Percentiles rank a stretch among this genome's conserved stretches.
These are phyloP conservation scores for Lepas anatifera DNA, from an alignment of 2,888 invertebrate genomes.

Conservation along the genomic window DNA sequence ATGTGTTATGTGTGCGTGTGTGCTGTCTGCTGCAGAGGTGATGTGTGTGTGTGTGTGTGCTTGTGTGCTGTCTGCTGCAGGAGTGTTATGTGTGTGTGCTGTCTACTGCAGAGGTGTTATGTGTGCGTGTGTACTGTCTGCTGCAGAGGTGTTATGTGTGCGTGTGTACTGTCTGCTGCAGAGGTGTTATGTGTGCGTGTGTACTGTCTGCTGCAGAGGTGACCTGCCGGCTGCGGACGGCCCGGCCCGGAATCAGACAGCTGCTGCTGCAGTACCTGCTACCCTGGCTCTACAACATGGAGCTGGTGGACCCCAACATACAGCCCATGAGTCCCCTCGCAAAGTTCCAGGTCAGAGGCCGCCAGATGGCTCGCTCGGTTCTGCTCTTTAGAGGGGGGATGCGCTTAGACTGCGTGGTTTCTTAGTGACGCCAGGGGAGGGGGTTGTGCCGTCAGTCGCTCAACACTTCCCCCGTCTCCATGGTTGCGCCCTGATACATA, in stretches of 20 bases:
- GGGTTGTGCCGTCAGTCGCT: no score
- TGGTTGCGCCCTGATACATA: no score
- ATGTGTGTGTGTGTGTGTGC: no score
- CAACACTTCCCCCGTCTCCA: no score
- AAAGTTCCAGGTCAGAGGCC: neutral
- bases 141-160: neutral
- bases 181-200: neutral
- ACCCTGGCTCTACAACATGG: constrained; percentile 98
- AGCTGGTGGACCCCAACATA: constrained; percentile 90
- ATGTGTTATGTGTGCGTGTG: no score
- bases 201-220: constrained; percentile 54
- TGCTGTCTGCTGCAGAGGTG: no score
- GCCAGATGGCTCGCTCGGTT: no score
- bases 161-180: neutral
- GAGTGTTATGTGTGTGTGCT: neutral
- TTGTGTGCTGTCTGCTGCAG: neutral
- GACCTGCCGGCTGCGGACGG: constrained; percentile 90
- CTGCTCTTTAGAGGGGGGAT: no score
- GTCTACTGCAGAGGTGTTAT: neutral
- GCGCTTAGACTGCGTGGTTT: no score
- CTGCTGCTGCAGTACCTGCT: constrained; percentile 79
- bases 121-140: neutral
- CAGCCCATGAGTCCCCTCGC: constrained; percentile 41
- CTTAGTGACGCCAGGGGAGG: no score
- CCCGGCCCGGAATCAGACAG: constrained; percentile 82